Evolutionary conservation across 2,888 invertebrate species (phyloP).

Genomic region (Crossocerus cetratus): DNA sequence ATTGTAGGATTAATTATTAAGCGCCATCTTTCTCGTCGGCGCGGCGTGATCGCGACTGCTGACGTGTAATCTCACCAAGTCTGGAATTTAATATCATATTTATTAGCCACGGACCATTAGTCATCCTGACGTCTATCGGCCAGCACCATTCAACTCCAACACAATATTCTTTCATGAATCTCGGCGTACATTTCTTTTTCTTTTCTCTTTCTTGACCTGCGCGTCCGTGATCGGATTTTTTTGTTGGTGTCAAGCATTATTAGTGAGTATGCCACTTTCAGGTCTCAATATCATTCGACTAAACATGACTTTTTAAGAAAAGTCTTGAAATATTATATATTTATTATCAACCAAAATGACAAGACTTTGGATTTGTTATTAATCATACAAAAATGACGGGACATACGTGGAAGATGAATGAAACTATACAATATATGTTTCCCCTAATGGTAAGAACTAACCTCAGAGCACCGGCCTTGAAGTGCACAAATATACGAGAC

Average conservation of each 20-base stretch:
- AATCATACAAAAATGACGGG: too few species aligned
- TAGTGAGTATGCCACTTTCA: not conserved
- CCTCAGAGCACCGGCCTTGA: too few species aligned
- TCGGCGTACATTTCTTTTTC: conserved; percentile 4
- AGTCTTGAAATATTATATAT: not conserved
- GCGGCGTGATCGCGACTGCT: not conserved
- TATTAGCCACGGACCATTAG: conserved; percentile 52
- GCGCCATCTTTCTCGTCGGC: not conserved
- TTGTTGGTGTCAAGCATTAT: conserved; percentile 23
- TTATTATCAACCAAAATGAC: not conserved
- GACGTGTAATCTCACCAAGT: conserved; percentile 31
- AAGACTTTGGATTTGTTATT: too few species aligned
- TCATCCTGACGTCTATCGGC: conserved; percentile 50
- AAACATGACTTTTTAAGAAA: not conserved
- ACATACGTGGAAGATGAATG: too few species aligned
- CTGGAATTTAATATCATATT: conserved; percentile 59
- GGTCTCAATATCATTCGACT: not conserved
- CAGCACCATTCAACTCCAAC: not conserved
- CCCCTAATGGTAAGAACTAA: too few species aligned
- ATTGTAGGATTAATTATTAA: conserved; percentile 38
- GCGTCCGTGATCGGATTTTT: conserved; percentile 13
- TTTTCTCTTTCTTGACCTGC: not conserved
- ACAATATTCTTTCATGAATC: conserved; percentile 30
- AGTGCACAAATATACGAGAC: too few species aligned
- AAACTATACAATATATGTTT: too few species aligned